Evolutionary conservation across 2,888 invertebrate species (phyloP), one percentile per base, ranked within the genome.

Genomic region (Chorisops tibialis): DNA sequence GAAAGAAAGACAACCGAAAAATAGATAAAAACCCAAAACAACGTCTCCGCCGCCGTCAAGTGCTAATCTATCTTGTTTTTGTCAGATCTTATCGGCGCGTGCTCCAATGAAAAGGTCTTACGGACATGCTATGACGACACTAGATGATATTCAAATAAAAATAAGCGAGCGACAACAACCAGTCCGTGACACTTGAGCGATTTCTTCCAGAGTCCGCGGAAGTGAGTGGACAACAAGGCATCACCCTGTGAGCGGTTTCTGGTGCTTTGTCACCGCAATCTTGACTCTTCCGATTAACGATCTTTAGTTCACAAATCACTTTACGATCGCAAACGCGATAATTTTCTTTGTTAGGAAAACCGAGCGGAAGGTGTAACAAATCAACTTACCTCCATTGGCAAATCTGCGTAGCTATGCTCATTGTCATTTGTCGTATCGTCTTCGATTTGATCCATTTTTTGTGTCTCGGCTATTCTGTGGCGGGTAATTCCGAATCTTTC

Each of bases 381-480:
- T 49, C 11, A 14, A 65, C 70, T 67, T 70, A 76, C 78, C 71
- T 77, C 78, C 71, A 74, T 70, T 9, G 78, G 77, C 62, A 77
- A 69, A 62, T 77, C 74, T 59, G 70, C 72, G 65, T 71, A 77
- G 58, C 72, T 74, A 19, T 71, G 70, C 39, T 67, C 66, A 61
- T 62, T 61, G 18, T 69, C 68, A 59, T 68, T 69, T 14, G n/a
- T 37, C 38, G 38, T 18, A 12, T 51, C 16, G 38, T 19, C 12
- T 39, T 43, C 30, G 16, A 24, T 30, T 16, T 56, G 30, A 2
- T 56, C 56, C 56, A 56, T 56, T 14, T 3, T 45, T 6, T 19
- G 19, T 5, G 24, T 24, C 7, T 24, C 7, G 24, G 4, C 24
- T 4, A 30, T 30, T 30, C 9, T 30, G 9, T 30, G 30, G 30